Percentiles rank a stretch among this genome's conserved stretches.
These are phyloP conservation scores for Eira barbara DNA, from an alignment of 2,113 vertebrate species.

Conservation along the genomic window DNA sequence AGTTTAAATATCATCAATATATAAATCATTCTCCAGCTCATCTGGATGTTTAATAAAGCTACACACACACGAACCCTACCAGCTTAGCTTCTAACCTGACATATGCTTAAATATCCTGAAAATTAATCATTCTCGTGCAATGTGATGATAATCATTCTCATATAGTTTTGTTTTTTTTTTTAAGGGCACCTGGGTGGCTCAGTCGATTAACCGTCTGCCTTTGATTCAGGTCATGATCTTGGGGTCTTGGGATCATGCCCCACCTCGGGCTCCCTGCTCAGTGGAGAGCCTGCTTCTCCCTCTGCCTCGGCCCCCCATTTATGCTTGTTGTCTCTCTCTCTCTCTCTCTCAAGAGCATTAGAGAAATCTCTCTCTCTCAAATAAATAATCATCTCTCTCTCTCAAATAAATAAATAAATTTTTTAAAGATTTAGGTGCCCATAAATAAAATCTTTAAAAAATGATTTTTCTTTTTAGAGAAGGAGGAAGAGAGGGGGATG, in stretches of 20 bases:
- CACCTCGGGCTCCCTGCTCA: too few relatives aligned
- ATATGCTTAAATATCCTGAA: not conserved
- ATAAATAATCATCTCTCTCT: too few relatives aligned
- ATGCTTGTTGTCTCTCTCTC: not conserved
- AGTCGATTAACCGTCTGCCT: not conserved
- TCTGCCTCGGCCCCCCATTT: not conserved
- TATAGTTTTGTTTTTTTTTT: not conserved
- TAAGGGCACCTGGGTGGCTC: not conserved
- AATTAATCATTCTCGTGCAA: not conserved
- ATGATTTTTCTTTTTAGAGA: not conserved
- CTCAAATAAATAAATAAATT: too few relatives aligned
- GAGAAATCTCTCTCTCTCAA: too few relatives aligned
- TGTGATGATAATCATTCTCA: not conserved
- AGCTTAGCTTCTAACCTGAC: not conserved
- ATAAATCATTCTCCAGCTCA: not conserved
- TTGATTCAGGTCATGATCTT: not conserved
- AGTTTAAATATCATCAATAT: not conserved
- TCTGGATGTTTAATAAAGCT: not conserved
- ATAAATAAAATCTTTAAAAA: too few relatives aligned
- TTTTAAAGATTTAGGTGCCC: too few relatives aligned
- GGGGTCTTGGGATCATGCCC: not conserved
- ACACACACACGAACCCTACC: not conserved
- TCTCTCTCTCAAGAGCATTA: too few relatives aligned
- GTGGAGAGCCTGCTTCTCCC: not conserved
- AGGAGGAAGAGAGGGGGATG: not conserved